Percentiles rank a stretch among this genome's conserved stretches.
These are phyloP conservation scores for Aurelia sp. DNA, from an alignment of 30 jellyfish, hydroid and myxozoan species.

Conservation along the genomic window DNA sequence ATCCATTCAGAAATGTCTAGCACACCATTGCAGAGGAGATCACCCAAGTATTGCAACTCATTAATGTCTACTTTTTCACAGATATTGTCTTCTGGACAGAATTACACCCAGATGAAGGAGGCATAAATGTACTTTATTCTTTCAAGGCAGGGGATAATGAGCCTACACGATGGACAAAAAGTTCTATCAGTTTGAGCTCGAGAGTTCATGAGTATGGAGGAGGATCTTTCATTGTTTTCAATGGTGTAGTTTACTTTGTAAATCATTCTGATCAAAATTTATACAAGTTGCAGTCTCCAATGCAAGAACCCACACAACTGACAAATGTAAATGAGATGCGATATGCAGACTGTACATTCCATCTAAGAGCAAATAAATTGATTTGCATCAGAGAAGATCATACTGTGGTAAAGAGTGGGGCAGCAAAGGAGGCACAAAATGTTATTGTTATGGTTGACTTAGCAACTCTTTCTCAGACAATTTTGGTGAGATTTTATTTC, in stretches of 20 bases:
- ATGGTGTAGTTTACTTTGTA: conserved; percentile 65
- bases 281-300: conserved; percentile 50
- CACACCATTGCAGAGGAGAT: no score
- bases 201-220: conserved; percentile 96
- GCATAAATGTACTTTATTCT: conserved; percentile 68
- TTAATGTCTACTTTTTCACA: conserved; percentile 6
- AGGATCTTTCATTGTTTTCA: conserved; percentile 79
- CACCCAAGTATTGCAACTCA: no score
- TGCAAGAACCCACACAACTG: conserved; percentile 26
- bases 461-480: conserved; percentile 39
- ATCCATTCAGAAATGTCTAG: no score
- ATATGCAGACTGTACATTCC: conserved; percentile 82
- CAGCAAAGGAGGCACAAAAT: conserved; percentile 63
- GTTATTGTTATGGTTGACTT: conserved; percentile 58
- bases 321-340: conserved; percentile 60
- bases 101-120: conserved; percentile 86
- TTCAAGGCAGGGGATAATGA: conserved; percentile 26
- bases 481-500: conserved; percentile 58
- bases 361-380: conserved; percentile 34
- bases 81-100: conserved; percentile 87
- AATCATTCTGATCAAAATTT: conserved; percentile 63
- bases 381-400: conserved; percentile 91
- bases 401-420: conserved; percentile 63
- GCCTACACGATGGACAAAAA: conserved; percentile 69
- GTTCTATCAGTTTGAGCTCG: conserved; percentile 47